phyloP scores from a whole-genome alignment of 2,797 vertebrate genomes.

The Mus caroli region DNA sequence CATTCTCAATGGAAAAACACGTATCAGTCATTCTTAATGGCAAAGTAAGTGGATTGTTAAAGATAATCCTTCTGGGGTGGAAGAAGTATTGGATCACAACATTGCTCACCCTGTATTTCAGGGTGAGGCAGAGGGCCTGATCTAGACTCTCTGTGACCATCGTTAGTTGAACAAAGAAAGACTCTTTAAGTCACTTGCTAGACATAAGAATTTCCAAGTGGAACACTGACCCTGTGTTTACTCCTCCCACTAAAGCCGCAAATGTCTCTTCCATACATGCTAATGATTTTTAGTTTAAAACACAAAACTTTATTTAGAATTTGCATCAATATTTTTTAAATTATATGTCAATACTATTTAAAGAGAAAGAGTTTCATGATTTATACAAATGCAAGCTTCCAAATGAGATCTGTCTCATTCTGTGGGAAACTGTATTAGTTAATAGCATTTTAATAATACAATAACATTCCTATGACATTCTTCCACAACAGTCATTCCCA shows the following conservation, averaged over 20 bases:
- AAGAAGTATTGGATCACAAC: neutral
- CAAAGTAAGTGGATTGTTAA: neutral
- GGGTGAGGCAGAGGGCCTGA: neutral
- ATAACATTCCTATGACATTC: conserved; percentile 13
- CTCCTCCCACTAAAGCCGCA: neutral
- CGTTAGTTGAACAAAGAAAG: neutral
- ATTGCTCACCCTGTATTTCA: neutral
- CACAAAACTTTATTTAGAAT: conserved; percentile 5
- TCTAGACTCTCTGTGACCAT: neutral
- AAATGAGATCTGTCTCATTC: neutral
- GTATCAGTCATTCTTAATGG: neutral
- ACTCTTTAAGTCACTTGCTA: neutral
- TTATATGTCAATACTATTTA: neutral
- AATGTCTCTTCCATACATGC: neutral
- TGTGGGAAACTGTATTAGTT: conserved; percentile 8
- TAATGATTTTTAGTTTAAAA: conserved; percentile 48
- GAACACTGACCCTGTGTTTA: neutral
- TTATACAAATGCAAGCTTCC: neutral
- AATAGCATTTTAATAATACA: conserved; percentile 38
- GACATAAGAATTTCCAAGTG: neutral
- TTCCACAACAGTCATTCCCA: conserved; percentile 25
- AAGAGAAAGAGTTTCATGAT: neutral
- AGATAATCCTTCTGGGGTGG: neutral
- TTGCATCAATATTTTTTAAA: neutral
- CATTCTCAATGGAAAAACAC: neutral